Base-by-base conservation (phyloP, 2,797 vertebrate genomes). In the Takifugu ocellatus region DNA sequence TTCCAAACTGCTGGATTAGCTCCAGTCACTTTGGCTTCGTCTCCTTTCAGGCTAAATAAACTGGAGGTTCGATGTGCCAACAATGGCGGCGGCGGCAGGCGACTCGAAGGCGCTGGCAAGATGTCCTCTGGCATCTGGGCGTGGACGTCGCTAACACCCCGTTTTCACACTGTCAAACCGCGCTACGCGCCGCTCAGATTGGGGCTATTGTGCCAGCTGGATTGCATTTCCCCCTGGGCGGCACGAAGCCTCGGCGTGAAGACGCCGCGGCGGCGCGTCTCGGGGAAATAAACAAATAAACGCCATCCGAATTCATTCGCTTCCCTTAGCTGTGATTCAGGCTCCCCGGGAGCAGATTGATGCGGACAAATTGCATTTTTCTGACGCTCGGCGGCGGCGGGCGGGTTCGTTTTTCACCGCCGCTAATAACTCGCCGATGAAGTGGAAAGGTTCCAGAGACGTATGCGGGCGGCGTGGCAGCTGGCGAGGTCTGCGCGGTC, bases 121-220 rank as follows among this genome's bases (percentile, higher is more conserved):
- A 74, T 75, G 59, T 56, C 5, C 7, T 21, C 51, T 56, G 67
- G 66, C 82, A 77, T 70, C 75, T 68, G 61, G 68, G 64, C 3
- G 71, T 24, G 48, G 63, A 50, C 71, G 67, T 73, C 70, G 48
- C 72, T 53, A 68, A 74, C 73, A 70, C 74, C 49, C 63, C 45
- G 57, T 66, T 14, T 78, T 80, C 79, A 79, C 77, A 21, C 78
- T 67, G 81, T 87, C 85, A 83, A 48, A 76, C 66, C 55, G 2
- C 78, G 78, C 64, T 71, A 51, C 64, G 59, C 57, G 57, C 72
- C 60, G 56, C n/a, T 56, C 68, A 80, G 78, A 81, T 84, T 77
- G 78, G 62, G 56, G 65, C 73, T 59, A 76, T 87, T 75, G 78
- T 85, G 84, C 64, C 56, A 59, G 77, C 75, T 68, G 74, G 77